Conservation (phyloP, 2,797 vertebrate species). For the Falco novaeseelandiae region DNA sequence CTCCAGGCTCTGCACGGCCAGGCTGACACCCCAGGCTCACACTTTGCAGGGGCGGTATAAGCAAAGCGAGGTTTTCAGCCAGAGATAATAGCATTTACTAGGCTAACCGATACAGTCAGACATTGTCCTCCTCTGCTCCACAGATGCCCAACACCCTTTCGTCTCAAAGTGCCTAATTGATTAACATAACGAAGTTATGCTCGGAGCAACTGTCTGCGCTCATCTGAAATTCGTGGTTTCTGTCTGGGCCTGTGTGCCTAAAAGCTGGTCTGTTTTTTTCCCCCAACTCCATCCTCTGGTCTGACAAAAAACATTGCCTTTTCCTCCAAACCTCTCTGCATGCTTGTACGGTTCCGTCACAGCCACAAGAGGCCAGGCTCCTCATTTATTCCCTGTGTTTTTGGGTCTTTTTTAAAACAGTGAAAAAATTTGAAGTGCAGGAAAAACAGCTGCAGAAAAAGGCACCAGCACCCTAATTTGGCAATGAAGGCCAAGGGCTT, state of each 20-base stretch:
- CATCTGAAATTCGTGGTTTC: background rate
- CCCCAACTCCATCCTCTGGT: background rate
- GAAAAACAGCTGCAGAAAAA: background rate
- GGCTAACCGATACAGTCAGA: background rate
- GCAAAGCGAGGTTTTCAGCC: background rate
- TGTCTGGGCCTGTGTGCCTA: background rate
- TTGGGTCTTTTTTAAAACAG: too few species aligned
- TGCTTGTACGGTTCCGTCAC: background rate
- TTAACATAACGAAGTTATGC: background rate
- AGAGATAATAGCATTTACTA: background rate
- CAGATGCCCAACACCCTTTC: background rate
- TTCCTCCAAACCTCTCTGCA: background rate
- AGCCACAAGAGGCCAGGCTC: background rate
- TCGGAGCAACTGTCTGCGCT: background rate
- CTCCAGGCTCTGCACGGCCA: background rate
- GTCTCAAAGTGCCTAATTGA: background rate
- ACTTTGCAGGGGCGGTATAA: background rate
- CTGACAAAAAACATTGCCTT: rapidly evolving
- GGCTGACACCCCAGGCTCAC: background rate
- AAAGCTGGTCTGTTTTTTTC: background rate
- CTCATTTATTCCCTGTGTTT: background rate
- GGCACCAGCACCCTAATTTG: background rate
- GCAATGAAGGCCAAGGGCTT: background rate
- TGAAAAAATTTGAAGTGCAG: background rate
- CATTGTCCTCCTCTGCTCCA: background rate